These are phyloP conservation scores for Hepsetus odoe DNA, from an alignment of 2,113 vertebrate species.

Conservation along the genomic window DNA sequence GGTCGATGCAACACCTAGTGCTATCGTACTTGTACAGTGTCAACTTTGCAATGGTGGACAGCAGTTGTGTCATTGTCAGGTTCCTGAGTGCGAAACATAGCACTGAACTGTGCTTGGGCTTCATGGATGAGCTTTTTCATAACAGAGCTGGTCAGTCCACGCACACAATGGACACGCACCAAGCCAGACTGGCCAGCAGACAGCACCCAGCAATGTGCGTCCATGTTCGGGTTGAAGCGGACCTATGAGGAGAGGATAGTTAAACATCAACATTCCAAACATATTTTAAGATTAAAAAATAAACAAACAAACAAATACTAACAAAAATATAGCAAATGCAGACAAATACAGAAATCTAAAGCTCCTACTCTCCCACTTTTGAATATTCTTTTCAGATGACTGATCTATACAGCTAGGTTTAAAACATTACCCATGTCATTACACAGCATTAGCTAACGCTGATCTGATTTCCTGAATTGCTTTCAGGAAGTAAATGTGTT, in stretches of 20 bases:
- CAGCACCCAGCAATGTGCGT: conserved; percentile 82
- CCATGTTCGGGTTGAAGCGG: conserved; percentile 91
- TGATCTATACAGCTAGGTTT: background rate
- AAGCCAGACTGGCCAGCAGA: conserved; percentile 87
- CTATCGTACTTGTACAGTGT: conserved; percentile 52
- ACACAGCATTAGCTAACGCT: background rate
- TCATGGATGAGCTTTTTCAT: conserved; percentile 68
- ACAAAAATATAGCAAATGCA: too few species aligned
- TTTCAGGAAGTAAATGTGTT: too few species aligned
- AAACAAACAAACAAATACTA: background rate
- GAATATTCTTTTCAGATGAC: background rate
- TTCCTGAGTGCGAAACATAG: conserved; percentile 61
- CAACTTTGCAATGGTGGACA: conserved; percentile 24
- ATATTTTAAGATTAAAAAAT: background rate
- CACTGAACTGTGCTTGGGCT: conserved; percentile 72
- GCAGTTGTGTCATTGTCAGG: conserved; percentile 7
- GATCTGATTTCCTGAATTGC: background rate
- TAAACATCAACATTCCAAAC: background rate
- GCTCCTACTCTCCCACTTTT: background rate
- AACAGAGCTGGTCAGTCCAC: conserved; percentile 68
- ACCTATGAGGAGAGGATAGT: conserved; percentile 72
- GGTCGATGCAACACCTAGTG: too few species aligned
- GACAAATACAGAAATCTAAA: background rate
- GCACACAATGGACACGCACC: conserved; percentile 83
- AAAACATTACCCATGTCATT: background rate